Conservation (phyloP, 2,113 vertebrate genomes). For the Rhynchopsitta pachyrhyncha region DNA sequence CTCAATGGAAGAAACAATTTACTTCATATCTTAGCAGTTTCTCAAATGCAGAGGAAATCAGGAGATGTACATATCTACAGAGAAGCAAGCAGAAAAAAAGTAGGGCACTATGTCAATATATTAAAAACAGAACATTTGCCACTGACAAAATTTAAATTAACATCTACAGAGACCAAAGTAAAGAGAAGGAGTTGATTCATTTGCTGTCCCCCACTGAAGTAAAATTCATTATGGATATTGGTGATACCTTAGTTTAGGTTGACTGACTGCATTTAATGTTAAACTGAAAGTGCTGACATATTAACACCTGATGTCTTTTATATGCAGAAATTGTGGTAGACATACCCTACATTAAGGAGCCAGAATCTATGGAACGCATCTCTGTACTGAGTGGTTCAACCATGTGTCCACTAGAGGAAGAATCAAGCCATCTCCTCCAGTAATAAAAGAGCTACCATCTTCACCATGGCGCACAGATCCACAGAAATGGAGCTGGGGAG, state of each 20-base stretch:
- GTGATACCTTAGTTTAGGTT: not conserved
- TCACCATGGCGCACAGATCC: not conserved
- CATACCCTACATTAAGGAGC: not conserved
- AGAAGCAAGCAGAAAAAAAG: not conserved
- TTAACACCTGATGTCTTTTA: not conserved
- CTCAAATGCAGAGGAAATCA: not conserved
- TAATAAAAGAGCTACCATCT: not conserved
- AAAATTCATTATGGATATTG: not conserved
- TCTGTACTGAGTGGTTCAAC: not conserved
- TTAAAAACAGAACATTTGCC: not conserved
- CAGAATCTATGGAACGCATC: not conserved
- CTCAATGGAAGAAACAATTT: not conserved
- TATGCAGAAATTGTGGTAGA: not conserved
- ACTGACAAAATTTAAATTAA: not conserved
- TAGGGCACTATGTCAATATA: not conserved
- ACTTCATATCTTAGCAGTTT: not conserved
- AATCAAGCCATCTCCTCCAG: not conserved
- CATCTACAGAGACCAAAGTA: not conserved
- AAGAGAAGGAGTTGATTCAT: not conserved
- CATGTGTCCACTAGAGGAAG: not conserved
- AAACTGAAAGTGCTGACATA: not conserved
- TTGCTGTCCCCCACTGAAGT: not conserved
- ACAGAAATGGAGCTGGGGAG: not conserved
- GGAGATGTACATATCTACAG: not conserved
- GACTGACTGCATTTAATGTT: not conserved